Conservation (phyloP, 2,113 vertebrate genomes). For the Coracopsis vasa region DNA sequence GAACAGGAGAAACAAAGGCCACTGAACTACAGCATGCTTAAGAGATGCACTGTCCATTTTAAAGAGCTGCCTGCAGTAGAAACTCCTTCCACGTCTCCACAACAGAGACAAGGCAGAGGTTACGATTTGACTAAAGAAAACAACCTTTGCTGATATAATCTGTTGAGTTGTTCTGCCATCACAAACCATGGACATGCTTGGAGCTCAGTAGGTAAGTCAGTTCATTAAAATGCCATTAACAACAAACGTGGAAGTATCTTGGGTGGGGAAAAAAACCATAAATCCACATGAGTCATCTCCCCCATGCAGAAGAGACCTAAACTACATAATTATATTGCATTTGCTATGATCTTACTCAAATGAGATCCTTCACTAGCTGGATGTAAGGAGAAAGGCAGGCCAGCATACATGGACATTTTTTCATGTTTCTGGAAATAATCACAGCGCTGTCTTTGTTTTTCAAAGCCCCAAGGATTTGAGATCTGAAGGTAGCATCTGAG, state of each 20-base stretch:
- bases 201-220: not conserved
- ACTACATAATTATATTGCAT: not conserved
- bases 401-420: not conserved
- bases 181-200: rapidly evolving
- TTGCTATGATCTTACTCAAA: not conserved
- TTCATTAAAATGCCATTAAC: not conserved
- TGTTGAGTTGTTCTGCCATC: not conserved
- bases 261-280: too few relatives aligned
- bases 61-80: not conserved
- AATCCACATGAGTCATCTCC: rapidly evolving
- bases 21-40: not conserved
- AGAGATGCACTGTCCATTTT: not conserved
- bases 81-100: not conserved
- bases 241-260: not conserved
- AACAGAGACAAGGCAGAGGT: not conserved
- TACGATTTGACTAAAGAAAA: not conserved
- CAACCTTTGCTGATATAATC: not conserved
- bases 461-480: not conserved
- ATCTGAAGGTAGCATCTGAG: not conserved
- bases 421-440: not conserved
- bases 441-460: not conserved
- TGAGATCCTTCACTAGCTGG: not conserved
- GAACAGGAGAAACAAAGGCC: not conserved
- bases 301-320: not conserved
- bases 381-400: not conserved